Conservation (phyloP, 2,888 invertebrate species). For the Melolontha melolontha region DNA sequence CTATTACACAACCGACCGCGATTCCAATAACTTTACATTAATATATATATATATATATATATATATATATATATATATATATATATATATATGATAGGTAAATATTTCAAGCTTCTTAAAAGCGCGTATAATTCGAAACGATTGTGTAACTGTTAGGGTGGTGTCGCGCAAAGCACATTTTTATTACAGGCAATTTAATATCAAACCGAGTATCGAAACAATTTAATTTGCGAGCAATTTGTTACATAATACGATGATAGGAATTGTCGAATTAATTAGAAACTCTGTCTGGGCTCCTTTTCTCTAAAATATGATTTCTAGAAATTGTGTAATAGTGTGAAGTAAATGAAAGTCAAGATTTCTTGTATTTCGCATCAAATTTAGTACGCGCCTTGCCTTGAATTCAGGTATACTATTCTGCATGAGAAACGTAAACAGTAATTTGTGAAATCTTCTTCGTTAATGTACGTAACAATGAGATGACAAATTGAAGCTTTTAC, state of each 20-base stretch:
- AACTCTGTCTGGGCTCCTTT: background rate
- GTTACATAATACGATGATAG: constrained; percentile 7
- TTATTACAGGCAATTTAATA: no score
- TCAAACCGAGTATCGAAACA: no score
- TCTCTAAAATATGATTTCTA: constrained; percentile 11
- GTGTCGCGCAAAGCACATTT: no score
- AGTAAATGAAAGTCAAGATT: constrained; percentile 17
- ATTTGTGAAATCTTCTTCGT: constrained; percentile 27
- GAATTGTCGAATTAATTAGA: constrained; percentile 15
- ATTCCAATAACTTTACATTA: no score
- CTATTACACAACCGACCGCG: no score
- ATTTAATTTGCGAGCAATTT: background rate
- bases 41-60: no score
- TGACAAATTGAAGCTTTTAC: constrained; percentile 38
- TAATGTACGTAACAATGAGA: constrained; percentile 36
- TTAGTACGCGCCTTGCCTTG: constrained; percentile 1
- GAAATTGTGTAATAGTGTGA: background rate
- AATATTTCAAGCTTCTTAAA: no score
- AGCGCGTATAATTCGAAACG: no score
- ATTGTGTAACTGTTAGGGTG: no score
- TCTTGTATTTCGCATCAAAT: background rate
- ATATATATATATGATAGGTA: no score
- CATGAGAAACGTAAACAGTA: constrained; percentile 27
- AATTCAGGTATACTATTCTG: background rate
- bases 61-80: no score